These are phyloP conservation scores for Eupeodes luniger DNA, from an alignment of 2,888 invertebrate species.

Conservation along the genomic window DNA sequence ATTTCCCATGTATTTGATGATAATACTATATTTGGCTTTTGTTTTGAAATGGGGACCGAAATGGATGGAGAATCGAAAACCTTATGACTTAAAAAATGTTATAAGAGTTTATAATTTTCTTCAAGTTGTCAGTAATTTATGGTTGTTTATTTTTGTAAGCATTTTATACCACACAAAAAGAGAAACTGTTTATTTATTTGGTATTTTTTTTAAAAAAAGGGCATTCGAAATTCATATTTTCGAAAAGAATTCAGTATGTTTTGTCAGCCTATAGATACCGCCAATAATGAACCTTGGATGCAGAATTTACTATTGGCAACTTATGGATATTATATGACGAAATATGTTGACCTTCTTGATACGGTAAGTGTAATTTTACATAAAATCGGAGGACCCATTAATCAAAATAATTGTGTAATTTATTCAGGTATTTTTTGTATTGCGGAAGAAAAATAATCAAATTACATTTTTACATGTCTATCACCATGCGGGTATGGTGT, in stretches of 20 bases:
- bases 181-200: neutral
- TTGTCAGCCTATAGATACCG: slow-evolving; percentile 80
- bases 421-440: slow-evolving; percentile 88
- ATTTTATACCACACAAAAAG: neutral
- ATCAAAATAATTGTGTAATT: neutral
- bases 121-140: slow-evolving; percentile 84
- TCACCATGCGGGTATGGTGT: slow-evolving; percentile 93
- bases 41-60: slow-evolving; percentile 89
- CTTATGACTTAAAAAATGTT: slow-evolving; percentile 87
- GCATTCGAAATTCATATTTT: slow-evolving; percentile 77
- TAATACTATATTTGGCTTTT: slow-evolving; percentile 88
- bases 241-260: slow-evolving; percentile 79
- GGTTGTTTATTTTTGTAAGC: slow-evolving; percentile 76
- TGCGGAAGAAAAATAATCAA: slow-evolving; percentile 92
- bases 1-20: slow-evolving; percentile 86
- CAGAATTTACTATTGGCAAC: slow-evolving; percentile 84
- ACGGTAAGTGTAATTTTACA: slow-evolving; percentile 85
- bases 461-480: slow-evolving; percentile 94
- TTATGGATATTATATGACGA: slow-evolving; percentile 88
- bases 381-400: neutral
- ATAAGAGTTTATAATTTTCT: slow-evolving; percentile 88
- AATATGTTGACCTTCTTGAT: slow-evolving; percentile 89
- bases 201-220: slow-evolving; percentile 67
- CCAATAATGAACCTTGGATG: slow-evolving; percentile 81
- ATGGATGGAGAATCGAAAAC: slow-evolving; percentile 88